Evolutionary conservation across 2,113 vertebrate genomes (phyloP).

Genomic region (Setophaga coronata): DNA sequence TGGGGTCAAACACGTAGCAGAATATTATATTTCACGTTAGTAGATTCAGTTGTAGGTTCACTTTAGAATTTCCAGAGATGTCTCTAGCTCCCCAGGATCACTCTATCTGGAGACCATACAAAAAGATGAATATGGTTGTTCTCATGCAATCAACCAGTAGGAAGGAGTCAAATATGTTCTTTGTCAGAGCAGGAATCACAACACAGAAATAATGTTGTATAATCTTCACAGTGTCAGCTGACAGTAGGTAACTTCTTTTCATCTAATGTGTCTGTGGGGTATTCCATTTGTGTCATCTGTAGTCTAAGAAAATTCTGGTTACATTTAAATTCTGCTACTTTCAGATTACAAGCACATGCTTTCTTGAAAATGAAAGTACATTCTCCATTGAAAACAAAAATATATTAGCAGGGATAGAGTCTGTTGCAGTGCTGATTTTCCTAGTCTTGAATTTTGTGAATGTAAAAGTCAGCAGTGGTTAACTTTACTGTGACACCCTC

Average conservation of each 20-base stretch:
- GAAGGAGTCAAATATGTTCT: background rate
- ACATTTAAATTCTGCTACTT: background rate
- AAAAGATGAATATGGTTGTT: background rate
- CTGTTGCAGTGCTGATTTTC: background rate
- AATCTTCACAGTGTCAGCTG: background rate
- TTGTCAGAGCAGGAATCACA: background rate
- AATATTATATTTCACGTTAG: background rate
- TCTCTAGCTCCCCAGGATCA: background rate
- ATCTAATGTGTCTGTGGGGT: background rate
- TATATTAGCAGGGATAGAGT: background rate
- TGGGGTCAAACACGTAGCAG: background rate
- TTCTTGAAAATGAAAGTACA: background rate
- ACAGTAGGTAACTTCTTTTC: background rate
- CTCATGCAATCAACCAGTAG: background rate
- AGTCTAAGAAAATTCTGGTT: background rate
- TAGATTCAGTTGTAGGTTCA: background rate
- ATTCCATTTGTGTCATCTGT: background rate
- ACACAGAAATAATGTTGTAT: background rate
- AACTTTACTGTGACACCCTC: background rate
- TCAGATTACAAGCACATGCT: background rate
- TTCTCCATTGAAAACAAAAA: background rate
- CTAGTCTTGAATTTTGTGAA: background rate
- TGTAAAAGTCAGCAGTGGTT: background rate
- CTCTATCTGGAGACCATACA: background rate
- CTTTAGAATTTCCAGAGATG: background rate